Conservation (phyloP, 2,888 invertebrate genomes). For the Halictus ligatus region DNA sequence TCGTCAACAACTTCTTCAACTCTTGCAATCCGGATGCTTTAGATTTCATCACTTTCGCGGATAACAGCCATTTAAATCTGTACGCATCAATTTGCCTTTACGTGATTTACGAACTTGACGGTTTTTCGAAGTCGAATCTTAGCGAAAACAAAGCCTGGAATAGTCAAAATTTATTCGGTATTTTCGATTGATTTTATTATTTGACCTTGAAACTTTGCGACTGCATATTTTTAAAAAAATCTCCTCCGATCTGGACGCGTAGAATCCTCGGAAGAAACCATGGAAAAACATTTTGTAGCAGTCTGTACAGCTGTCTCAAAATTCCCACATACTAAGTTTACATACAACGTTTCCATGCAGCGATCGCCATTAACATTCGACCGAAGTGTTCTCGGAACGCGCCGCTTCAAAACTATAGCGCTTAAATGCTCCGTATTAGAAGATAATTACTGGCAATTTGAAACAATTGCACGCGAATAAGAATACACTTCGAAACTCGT, state of each 20-base stretch:
- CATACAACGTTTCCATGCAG: background rate
- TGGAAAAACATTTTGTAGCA: no score
- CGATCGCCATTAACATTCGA: background rate
- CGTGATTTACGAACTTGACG: no score
- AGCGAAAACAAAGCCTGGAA: no score
- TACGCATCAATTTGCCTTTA: background rate
- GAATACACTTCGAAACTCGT: background rate
- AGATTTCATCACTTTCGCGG: background rate
- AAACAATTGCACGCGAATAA: slow-evolving; percentile 12
- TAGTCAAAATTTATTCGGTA: no score
- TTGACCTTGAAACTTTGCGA: no score
- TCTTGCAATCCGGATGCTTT: background rate
- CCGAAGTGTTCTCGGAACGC: background rate
- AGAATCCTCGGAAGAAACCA: no score
- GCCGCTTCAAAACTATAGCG: background rate
- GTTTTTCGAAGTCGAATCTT: no score
- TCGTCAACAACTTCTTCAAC: background rate
- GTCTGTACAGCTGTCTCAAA: background rate
- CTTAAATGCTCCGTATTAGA: slow-evolving; percentile 6
- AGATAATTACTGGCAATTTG: slow-evolving; percentile 37
- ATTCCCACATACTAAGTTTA: background rate
- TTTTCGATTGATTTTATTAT: no score
- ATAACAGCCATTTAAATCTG: background rate
- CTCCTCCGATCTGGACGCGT: no score
- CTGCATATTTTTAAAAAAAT: no score